Conservation (phyloP, 1,140 invertebrate genomes). For the Drosophila nasuta region DNA sequence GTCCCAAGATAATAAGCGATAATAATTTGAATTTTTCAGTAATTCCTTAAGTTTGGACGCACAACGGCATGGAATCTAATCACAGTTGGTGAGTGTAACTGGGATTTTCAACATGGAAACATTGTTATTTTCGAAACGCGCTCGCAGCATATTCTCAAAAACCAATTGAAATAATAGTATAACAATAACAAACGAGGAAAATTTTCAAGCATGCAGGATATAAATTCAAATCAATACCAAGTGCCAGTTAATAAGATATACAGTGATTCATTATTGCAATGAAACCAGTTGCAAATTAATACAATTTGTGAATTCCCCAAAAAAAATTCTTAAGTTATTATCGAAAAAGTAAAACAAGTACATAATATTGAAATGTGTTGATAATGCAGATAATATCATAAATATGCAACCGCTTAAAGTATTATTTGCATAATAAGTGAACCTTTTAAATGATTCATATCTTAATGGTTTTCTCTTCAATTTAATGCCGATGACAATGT, state of each 20-base stretch:
- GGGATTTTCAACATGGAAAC: conserved; percentile 84
- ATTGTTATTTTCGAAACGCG: conserved; percentile 55
- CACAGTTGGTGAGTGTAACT: conserved; percentile 84
- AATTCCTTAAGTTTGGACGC: conserved; percentile 82
- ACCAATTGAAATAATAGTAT: background rate
- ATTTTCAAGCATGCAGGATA: background rate
- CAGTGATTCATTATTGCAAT: conserved; percentile 22
- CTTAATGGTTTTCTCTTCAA: conserved; percentile 19
- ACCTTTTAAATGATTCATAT: conserved; percentile 34
- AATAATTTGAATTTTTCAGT: conserved; percentile 85
- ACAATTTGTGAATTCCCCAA: conserved; percentile 17
- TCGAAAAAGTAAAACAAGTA: no score
- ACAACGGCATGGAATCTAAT: conserved; percentile 78
- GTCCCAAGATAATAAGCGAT: conserved; percentile 85
- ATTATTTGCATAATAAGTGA: conserved; percentile 42
- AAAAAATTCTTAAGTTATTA: background rate
- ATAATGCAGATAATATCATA: conserved; percentile 33
- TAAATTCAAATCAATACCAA: background rate
- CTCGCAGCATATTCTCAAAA: conserved; percentile 8
- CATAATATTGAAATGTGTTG: conserved; percentile 16
- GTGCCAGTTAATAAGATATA: conserved; percentile 1
- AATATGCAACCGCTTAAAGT: conserved; percentile 16
- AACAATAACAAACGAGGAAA: background rate
- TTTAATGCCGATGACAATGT: conserved; percentile 2
- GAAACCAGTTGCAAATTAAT: conserved; percentile 13